phyloP scores from a whole-genome alignment of 2,888 invertebrate genomes.

The Augiades crinisus region DNA sequence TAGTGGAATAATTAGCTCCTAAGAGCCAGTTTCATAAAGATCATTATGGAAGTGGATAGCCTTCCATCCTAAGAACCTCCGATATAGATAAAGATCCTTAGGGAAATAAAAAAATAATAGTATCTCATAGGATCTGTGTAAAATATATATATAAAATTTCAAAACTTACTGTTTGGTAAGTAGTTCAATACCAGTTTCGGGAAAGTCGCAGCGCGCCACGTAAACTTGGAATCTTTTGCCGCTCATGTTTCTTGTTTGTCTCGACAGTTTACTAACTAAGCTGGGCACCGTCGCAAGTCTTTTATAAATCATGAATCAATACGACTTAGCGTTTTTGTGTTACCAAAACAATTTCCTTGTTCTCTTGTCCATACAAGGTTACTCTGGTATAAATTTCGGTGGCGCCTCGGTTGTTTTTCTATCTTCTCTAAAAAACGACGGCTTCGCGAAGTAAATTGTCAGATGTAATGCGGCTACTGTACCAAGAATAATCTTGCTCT shows the following conservation, averaged over 20 bases:
- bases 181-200: slow-evolving; percentile 80
- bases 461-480: slow-evolving; percentile 65
- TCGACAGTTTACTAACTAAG: slow-evolving; percentile 37
- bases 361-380: slow-evolving; percentile 30
- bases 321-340: slow-evolving; percentile 32
- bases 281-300: slow-evolving; percentile 37
- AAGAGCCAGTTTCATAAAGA: no score
- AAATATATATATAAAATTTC: background rate
- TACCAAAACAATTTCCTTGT: slow-evolving; percentile 39
- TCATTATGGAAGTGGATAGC: no score
- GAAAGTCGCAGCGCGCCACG: slow-evolving; percentile 84
- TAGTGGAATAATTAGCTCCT: no score
- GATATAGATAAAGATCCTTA: no score
- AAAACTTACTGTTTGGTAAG: slow-evolving; percentile 82
- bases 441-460: slow-evolving; percentile 65
- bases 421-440: slow-evolving; percentile 66
- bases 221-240: slow-evolving; percentile 78
- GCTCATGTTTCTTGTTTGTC: slow-evolving; percentile 53
- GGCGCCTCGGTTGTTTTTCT: slow-evolving; percentile 44
- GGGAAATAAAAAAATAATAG: no score
- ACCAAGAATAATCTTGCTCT: slow-evolving; percentile 63
- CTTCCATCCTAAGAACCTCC: no score
- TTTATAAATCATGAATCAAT: slow-evolving; percentile 59
- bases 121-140: no score
- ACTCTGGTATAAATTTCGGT: slow-evolving; percentile 67